Conservation (phyloP, 2,797 vertebrate genomes). For the Galagoides demidoff region DNA sequence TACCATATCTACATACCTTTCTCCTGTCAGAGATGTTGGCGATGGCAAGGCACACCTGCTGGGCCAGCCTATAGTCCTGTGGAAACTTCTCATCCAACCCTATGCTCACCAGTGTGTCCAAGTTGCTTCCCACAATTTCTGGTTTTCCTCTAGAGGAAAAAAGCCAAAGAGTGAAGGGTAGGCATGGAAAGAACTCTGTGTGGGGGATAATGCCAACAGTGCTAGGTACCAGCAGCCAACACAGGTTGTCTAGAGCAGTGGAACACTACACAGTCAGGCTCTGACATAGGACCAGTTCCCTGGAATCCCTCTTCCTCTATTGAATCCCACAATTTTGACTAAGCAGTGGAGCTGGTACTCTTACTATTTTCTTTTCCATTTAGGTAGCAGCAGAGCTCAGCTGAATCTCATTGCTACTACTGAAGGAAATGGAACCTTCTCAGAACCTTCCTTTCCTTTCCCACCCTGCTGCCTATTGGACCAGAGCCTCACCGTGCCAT, state of each 20-base stretch:
- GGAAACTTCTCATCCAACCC: constrained; percentile 92
- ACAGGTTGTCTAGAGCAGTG: not conserved
- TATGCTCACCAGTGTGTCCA: constrained; percentile 93
- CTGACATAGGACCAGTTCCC: not conserved
- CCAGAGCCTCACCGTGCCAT: constrained; percentile 91
- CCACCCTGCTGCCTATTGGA: not conserved
- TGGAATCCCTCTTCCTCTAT: not conserved
- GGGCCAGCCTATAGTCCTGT: constrained; percentile 93
- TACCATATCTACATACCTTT: constrained; percentile 87
- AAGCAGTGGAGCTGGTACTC: not conserved
- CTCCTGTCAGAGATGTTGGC: constrained; percentile 91
- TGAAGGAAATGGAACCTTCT: not conserved
- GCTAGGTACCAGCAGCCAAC: not conserved
- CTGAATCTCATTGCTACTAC: not conserved
- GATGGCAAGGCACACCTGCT: constrained; percentile 93
- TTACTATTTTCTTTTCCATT: not conserved
- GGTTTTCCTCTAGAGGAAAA: constrained; percentile 91
- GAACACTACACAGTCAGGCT: not conserved
- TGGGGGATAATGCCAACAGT: not conserved
- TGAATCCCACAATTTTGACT: not conserved
- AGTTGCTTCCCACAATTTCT: constrained; percentile 96
- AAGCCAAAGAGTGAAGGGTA: constrained; percentile 20
- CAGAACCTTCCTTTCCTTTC: not conserved
- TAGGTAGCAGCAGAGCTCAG: not conserved
- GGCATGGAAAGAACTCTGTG: not conserved